Base-by-base conservation (phyloP, 2,797 vertebrate genomes). In the Denticeps clupeoides region DNA sequence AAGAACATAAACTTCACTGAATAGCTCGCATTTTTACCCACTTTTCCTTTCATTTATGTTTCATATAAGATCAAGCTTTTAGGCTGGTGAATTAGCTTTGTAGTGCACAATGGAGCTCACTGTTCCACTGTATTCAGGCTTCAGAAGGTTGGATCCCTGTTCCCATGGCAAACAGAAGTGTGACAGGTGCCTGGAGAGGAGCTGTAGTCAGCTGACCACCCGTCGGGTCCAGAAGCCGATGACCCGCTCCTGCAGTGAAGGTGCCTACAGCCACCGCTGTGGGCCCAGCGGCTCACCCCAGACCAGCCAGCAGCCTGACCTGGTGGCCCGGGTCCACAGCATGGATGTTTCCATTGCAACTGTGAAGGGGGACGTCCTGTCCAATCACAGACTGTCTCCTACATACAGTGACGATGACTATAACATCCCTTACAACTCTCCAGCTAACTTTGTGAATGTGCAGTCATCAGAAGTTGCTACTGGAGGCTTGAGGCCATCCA, bases 231-330 rank as follows among this genome's bases (percentile, higher is more conserved):
- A 80, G 76, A 90, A 83, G 56, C 61, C 75, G 41, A 89, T 93
- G 92, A 84, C 76, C 3, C 89, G 90, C 11, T 93, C 91, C 60
- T 87, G 86, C 75, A 96, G 92, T 0, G 90, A 96, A 68, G 84
- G 82, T 67, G 82, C 83, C 69, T 88, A 67, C 62, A 72, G 64
- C 51, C 77, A 78, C 1, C 73, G 77, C n/a, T 68, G 78, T 41
- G 60, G 15, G 28, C 63, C 0, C 33, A 51, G 32, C 27, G 8
- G 8, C 41, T 35, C 41, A 54, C 64, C 9, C 53, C 52, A 59
- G 3, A 64, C 59, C 4, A 72, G 61, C 58, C 68, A 62, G 1
- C 68, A 78, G 22, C 41, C 67, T 0, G 68, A 73, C 32, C 25
- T 59, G 1, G 78, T 80, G 5, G 50, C 51, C 5, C 65, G 77